These are phyloP conservation scores for Eleginops maclovinus DNA, from an alignment of 2,113 vertebrate genomes.

Conservation along the genomic window DNA sequence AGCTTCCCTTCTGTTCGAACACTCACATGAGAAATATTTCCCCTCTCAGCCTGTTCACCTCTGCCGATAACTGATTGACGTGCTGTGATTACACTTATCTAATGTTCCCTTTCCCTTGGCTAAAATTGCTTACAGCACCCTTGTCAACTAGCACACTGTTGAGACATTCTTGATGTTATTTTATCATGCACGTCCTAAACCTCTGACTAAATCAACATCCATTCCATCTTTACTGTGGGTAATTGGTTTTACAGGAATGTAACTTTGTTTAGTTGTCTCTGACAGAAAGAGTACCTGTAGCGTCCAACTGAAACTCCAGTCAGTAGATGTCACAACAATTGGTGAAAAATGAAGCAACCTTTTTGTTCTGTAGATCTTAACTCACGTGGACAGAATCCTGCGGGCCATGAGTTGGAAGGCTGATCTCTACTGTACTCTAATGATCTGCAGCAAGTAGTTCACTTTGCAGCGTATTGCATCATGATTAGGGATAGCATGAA, in stretches of 20 bases:
- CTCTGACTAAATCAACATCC: slow-evolving; percentile 49
- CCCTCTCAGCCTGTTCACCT: slow-evolving; percentile 35
- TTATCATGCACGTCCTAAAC: slow-evolving; percentile 53
- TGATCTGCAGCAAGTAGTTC: slow-evolving; percentile 50
- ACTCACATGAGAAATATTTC: slow-evolving; percentile 33
- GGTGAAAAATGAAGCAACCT: background rate
- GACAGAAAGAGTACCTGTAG: slow-evolving; percentile 24
- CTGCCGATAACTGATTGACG: slow-evolving; percentile 45
- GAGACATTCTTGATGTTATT: slow-evolving; percentile 55
- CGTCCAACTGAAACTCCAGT: slow-evolving; percentile 2
- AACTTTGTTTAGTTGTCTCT: slow-evolving; percentile 26
- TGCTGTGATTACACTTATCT: slow-evolving; percentile 18
- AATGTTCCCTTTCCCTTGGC: slow-evolving; percentile 10
- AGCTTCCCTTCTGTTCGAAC: slow-evolving; percentile 25
- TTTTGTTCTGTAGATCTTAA: slow-evolving; percentile 27
- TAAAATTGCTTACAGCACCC: slow-evolving; percentile 20
- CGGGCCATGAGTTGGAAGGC: slow-evolving; percentile 39
- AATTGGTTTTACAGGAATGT: slow-evolving; percentile 63
- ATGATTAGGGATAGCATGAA: slow-evolving; percentile 52
- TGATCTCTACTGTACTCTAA: slow-evolving; percentile 53
- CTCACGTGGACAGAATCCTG: slow-evolving; percentile 39
- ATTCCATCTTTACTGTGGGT: slow-evolving; percentile 41
- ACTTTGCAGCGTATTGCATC: slow-evolving; percentile 71
- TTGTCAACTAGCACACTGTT: slow-evolving; percentile 23
- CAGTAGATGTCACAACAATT: background rate